Base-by-base conservation (phyloP, 1,140 invertebrate species). In the Drosophila carrolli region DNA sequence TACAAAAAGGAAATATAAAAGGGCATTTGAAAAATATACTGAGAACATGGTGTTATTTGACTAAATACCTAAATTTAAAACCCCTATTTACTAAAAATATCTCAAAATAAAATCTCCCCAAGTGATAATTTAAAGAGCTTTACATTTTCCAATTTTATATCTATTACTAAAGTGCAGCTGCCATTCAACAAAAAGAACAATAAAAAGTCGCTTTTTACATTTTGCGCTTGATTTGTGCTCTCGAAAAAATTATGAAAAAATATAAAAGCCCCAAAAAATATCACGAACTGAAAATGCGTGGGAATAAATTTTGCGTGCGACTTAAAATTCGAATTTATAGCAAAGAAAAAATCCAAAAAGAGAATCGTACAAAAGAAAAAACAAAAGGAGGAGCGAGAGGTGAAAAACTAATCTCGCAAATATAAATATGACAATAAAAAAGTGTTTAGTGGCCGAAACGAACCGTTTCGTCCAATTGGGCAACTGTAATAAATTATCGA, bases 401-500 rank as follows among this genome's bases (percentile, higher is more conserved):
- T 57, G 63, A 68, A 70, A 75, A 86, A 61, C 84, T 89, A 88
- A 83, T 80, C 84, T 72, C 61, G 44, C 50, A 62, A 78, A 83
- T 72, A 88, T 66, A 77, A 89, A 80, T 88, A 76, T 86, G 83
- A 86, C 83, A 88, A 83, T 89, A 89, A 83, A 83, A 66, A 66
- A 81, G 80, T 71, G 55, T 75, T 75, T 75, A 75, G 47, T 67
- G 58, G 54, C 43, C 48, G 58, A 48, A 59, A 62, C 61, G 10
- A 38, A 58, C 66, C 74, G 81, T 71, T 83, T 71, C 54, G 65
- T 56, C 67, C 75, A 57, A 81, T 90, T 83, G 88, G 88, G 82
- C 86, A 90, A 90, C 82, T 70, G 70, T 86, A 90, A 90, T 90
- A 90, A 90, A 90, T 90, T 90, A 86, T 90, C 77, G 80, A 90